Evolutionary conservation across 2,888 invertebrate species (phyloP).

Genomic region (Rotaria macrura): DNA sequence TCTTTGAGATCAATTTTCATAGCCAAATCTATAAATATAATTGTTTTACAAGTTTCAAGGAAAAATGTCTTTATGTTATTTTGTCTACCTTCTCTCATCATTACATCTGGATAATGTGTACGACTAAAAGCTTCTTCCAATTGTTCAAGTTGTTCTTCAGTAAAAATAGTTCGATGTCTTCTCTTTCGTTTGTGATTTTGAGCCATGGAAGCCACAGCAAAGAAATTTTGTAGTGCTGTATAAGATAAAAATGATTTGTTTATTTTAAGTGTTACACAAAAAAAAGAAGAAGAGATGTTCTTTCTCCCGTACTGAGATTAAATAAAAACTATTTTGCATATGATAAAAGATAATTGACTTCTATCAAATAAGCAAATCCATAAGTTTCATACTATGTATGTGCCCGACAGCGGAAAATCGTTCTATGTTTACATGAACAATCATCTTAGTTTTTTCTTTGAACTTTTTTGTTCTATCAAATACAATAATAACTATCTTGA

Average conservation of each 20-base stretch:
- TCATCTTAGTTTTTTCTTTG: not conserved
- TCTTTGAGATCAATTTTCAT: slow-evolving; percentile 91
- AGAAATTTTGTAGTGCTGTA: not conserved
- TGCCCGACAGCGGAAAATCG: not conserved
- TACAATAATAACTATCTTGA: not conserved
- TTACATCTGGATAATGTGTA: slow-evolving; percentile 85
- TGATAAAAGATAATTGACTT: not conserved
- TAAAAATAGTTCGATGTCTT: slow-evolving; percentile 92
- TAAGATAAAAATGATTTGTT: not conserved
- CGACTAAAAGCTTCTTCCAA: slow-evolving; percentile 89
- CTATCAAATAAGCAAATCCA: not conserved
- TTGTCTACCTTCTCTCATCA: slow-evolving; percentile 58
- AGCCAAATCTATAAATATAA: slow-evolving; percentile 63
- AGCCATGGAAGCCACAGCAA: slow-evolving; percentile 7
- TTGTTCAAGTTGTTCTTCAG: slow-evolving; percentile 90
- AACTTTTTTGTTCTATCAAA: not conserved
- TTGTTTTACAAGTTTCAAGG: not conserved
- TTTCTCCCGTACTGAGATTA: not conserved
- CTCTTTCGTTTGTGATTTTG: slow-evolving; percentile 67
- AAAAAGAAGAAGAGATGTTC: no score
- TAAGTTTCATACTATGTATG: not conserved
- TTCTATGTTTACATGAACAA: not conserved
- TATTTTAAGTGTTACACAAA: no score
- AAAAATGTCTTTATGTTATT: not conserved
- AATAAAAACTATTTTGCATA: not conserved